Evolutionary conservation across 2,797 vertebrate genomes (phyloP).

Genomic region (Loriculus beryllinus): DNA sequence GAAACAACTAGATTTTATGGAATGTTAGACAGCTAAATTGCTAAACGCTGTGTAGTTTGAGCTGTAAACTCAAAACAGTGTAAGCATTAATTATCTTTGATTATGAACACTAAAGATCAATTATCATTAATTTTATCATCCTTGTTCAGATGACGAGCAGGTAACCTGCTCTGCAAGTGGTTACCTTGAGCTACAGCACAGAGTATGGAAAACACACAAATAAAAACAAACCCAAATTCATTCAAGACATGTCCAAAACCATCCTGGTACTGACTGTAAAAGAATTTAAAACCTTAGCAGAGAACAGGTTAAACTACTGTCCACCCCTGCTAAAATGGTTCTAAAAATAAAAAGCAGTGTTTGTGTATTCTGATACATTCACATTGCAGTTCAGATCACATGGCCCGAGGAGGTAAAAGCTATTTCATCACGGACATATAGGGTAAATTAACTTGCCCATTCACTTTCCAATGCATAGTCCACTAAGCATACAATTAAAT

Average conservation of each 20-base stretch:
- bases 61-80: background rate
- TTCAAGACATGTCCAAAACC: background rate
- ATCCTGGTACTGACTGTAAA: background rate
- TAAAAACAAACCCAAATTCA: background rate
- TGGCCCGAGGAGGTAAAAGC: background rate
- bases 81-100: background rate
- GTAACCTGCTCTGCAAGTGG: background rate
- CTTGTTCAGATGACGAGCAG: background rate
- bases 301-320: background rate
- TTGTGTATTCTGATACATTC: background rate
- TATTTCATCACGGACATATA: background rate
- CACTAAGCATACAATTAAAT: slow-evolving; percentile 9
- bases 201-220: background rate
- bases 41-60: background rate
- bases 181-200: background rate
- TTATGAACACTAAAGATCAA: background rate
- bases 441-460: slow-evolving; percentile 48
- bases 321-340: background rate
- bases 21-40: background rate
- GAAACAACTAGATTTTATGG: background rate
- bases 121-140: background rate
- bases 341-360: background rate
- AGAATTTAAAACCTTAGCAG: background rate
- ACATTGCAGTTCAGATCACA: background rate
- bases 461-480: background rate